These are phyloP conservation scores for Vulpes ferrilata DNA, from an alignment of 2,113 vertebrate species.

Conservation along the genomic window DNA sequence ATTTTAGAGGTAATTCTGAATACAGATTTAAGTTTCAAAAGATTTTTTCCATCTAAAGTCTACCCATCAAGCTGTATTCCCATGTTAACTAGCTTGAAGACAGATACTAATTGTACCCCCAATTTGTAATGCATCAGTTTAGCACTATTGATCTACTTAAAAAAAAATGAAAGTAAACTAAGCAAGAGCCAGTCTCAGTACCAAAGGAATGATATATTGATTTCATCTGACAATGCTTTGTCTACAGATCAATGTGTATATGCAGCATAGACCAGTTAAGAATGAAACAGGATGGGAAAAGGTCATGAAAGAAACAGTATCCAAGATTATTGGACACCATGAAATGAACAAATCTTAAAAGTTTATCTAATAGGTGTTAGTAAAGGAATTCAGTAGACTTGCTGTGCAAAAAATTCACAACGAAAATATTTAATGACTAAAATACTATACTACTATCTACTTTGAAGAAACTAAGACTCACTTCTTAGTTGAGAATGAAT, in stretches of 20 bases:
- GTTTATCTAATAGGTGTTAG: conserved; percentile 78
- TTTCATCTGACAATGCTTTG: conserved; percentile 93
- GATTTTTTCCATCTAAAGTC: conserved; percentile 45
- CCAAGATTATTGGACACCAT: conserved; percentile 84
- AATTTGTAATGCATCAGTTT: conserved; percentile 92
- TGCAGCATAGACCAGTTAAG: conserved; percentile 89
- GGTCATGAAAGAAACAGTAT: conserved; percentile 89
- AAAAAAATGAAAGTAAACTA: conserved; percentile 92
- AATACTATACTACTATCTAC: neutral
- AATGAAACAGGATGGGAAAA: conserved; percentile 89
- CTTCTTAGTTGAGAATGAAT: conserved; percentile 46
- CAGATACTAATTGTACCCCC: conserved; percentile 92
- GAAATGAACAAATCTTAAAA: conserved; percentile 91
- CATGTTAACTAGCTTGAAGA: conserved; percentile 88
- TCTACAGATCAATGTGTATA: conserved; percentile 92
- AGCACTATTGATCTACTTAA: conserved; percentile 90
- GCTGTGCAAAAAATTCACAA: neutral
- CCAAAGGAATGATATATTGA: conserved; percentile 98
- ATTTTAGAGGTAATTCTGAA: conserved; percentile 13
- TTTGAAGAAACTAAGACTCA: conserved; percentile 24
- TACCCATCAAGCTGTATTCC: conserved; percentile 70
- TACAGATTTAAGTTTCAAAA: neutral
- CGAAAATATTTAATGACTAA: conserved; percentile 52
- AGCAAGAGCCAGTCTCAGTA: conserved; percentile 90
- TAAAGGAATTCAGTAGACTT: conserved; percentile 81